Percentiles rank a stretch among this genome's conserved stretches.
phyloP scores from a whole-genome alignment of 2,888 invertebrate species.

The Mesorhabditis sp. region DNA sequence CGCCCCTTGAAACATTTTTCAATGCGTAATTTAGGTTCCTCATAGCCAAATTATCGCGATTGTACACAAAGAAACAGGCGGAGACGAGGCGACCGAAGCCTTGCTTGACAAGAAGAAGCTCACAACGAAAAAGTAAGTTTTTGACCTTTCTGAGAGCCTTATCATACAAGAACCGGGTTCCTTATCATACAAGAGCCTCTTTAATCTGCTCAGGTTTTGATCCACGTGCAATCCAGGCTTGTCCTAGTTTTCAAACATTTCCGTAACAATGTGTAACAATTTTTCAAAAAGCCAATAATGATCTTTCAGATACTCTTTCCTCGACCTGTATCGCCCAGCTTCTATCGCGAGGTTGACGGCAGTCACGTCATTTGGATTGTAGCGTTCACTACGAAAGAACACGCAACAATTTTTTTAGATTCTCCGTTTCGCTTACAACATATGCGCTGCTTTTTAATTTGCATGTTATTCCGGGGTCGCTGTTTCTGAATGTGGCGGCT shows the following conservation, averaged over 20 bases:
- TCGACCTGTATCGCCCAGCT: constrained; percentile 25
- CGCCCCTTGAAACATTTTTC: background rate
- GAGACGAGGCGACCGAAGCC: background rate
- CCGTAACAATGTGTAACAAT: background rate
- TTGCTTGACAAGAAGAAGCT: background rate
- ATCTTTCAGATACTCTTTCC: constrained; percentile 27
- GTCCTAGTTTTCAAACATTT: no score
- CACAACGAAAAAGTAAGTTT: background rate
- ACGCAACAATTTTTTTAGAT: constrained; percentile 21
- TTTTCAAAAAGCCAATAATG: background rate
- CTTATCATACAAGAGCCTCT: no score
- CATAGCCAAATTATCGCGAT: background rate
- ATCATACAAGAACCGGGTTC: no score
- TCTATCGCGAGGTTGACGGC: background rate
- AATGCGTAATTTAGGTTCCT: background rate
- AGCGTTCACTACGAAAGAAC: no score
- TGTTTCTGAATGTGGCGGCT: constrained; percentile 42
- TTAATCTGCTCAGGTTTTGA: no score
- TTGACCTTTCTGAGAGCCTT: background rate
- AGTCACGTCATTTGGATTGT: constrained; percentile 7
- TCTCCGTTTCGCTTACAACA: constrained; percentile 41
- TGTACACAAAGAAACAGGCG: background rate
- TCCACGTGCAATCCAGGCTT: no score
- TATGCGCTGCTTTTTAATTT: constrained; percentile 51
- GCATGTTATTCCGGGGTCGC: constrained; percentile 40